phyloP scores from a whole-genome alignment of 2,888 invertebrate genomes.

The Eulithis prunata region DNA sequence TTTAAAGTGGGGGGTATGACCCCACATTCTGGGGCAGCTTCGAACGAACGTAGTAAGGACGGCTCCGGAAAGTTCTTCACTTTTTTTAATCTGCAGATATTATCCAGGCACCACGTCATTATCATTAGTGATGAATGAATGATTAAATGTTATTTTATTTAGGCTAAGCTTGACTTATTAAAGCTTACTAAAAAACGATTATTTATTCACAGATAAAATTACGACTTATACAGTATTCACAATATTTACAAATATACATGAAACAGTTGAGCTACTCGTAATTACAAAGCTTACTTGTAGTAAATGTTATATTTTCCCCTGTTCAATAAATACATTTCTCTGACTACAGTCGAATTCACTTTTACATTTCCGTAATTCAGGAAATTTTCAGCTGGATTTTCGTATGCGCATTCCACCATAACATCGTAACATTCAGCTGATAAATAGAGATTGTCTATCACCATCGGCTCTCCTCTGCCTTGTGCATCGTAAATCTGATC shows the following conservation, averaged over 20 bases:
- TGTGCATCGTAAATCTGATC: conserved; percentile 72
- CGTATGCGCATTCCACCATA: conserved; percentile 79
- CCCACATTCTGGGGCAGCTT: conserved; percentile 65
- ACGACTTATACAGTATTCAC: no score
- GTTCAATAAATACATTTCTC: conserved; percentile 81
- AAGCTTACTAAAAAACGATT: conserved; percentile 28
- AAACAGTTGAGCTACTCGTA: no score
- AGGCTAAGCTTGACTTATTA: background rate
- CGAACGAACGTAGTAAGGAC: conserved; percentile 66
- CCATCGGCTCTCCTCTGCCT: conserved; percentile 73
- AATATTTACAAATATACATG: no score
- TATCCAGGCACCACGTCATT: background rate
- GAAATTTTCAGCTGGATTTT: conserved; percentile 68
- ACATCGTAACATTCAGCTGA: conserved; percentile 86
- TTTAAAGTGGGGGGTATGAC: conserved; percentile 62
- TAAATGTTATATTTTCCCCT: conserved; percentile 83
- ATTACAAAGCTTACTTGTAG: conserved; percentile 70
- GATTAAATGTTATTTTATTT: background rate
- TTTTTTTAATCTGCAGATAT: conserved; percentile 66
- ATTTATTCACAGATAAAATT: no score
- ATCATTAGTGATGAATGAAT: no score
- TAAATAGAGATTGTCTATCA: conserved; percentile 69
- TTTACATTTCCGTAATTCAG: conserved; percentile 85
- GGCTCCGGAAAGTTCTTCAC: conserved; percentile 77
- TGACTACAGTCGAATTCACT: conserved; percentile 76